Base-by-base conservation (phyloP, 2,113 vertebrate species). In the Ptilorrhoa leucosticta region DNA sequence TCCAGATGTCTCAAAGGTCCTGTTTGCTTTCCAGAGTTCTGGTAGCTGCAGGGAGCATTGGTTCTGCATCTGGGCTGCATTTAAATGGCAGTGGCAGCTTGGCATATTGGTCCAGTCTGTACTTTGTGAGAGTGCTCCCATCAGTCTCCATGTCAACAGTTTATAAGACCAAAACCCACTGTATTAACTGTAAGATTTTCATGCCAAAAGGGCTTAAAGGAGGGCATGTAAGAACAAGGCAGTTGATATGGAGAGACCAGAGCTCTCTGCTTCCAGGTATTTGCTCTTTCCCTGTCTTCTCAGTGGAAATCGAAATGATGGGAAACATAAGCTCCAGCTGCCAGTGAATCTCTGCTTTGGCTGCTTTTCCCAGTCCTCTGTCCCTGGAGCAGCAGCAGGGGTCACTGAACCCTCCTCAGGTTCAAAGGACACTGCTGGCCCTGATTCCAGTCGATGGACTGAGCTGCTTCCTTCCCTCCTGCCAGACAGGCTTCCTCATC, bases 11-110 rank as follows among this genome's bases (percentile, higher is more conserved):
- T 77, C 3, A 2, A 27, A 23, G 10, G 26, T 45, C 30, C 30
- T 3, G 21, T 22, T 69, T 61, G 39, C 24, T 86, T 91, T 37
- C 27, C 58, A 63, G 63, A 45, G 57, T 45, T 33, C 47, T 54
- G n/a, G 22, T 53, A n/a, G 8, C n/a, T 20, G 1, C 5, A 60
- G 22, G 8, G n/a, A 64, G 26, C 11, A 1, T 11, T 31, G 66
- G 28, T 72, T 56, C 24, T 4, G 0, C 17, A 11, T 64, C 26
- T 0, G 2, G n/a, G 37, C 63, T 68, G 45, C 17, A 1, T 71
- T 83, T 58, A 48, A 66, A 37, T 37, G 35, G 77, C 57, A 24
- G 5, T 53, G 48, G 17, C 57, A 83, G 42, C 35, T 58, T 63
- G 58, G 42, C 30, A 9, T 5, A 39, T 31, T 80, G 68, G 17